Conservation (phyloP, 2,797 vertebrate species). For the Pangasius sanitwongsei region DNA sequence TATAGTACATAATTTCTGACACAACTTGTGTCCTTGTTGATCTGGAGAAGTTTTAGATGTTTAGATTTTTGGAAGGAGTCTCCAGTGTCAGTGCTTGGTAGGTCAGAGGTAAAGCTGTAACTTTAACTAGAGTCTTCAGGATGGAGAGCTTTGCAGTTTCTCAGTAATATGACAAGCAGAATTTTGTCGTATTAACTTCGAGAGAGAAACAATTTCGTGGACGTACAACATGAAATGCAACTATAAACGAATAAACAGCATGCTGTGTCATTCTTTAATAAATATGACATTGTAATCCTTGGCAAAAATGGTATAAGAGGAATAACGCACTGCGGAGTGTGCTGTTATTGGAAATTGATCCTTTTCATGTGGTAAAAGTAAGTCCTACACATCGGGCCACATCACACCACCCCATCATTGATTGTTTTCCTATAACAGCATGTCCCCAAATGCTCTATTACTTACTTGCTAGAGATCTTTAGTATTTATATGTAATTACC, state of each 20-base stretch:
- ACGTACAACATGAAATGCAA: no score
- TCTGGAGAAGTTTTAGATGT: neutral
- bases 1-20: no score
- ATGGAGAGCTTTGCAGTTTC: neutral
- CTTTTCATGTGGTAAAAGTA: neutral
- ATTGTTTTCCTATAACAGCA: neutral
- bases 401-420: neutral
- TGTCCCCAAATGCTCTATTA: neutral
- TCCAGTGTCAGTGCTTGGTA: neutral
- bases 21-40: no score
- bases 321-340: neutral
- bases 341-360: neutral
- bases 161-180: neutral
- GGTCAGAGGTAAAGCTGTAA: neutral
- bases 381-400: neutral
- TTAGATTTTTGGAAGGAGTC: neutral
- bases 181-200: neutral
- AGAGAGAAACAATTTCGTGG: no score
- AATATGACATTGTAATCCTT: neutral
- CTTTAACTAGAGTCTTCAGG: neutral
- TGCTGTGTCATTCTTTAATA: neutral
- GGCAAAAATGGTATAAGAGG: neutral
- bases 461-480: neutral
- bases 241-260: no score
- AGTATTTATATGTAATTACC: no score